phyloP scores from a whole-genome alignment of 2,888 invertebrate species.

The Diogma glabrata region DNA sequence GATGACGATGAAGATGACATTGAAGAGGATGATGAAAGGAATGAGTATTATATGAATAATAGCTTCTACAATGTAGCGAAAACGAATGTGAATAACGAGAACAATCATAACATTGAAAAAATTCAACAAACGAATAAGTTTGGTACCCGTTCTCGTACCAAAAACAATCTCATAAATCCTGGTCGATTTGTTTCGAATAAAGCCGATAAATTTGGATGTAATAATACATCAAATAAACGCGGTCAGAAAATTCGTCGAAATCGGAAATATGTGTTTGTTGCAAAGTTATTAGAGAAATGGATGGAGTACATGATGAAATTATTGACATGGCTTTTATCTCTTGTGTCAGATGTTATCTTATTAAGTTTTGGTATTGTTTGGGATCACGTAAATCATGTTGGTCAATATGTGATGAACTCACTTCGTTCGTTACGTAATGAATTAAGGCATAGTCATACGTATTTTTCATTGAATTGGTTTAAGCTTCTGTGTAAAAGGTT shows the following conservation, averaged over 20 bases:
- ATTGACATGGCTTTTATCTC: slow-evolving; percentile 63
- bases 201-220: neutral
- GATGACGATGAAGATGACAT: slow-evolving; percentile 8
- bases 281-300: slow-evolving; percentile 43
- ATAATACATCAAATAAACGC: slow-evolving; percentile 12
- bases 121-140: neutral
- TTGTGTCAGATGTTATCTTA: slow-evolving; percentile 67
- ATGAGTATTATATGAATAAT: slow-evolving; percentile 10
- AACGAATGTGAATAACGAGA: slow-evolving; percentile 24
- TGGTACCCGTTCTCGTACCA: neutral
- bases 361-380: slow-evolving; percentile 47
- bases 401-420: slow-evolving; percentile 10
- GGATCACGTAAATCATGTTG: slow-evolving; percentile 25
- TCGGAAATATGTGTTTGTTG: slow-evolving; percentile 40
- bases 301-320: slow-evolving; percentile 47
- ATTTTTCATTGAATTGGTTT: slow-evolving; percentile 33
- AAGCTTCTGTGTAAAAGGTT: slow-evolving; percentile 30
- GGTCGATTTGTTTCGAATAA: neutral
- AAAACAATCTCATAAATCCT: no score
- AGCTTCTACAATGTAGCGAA: slow-evolving; percentile 28
- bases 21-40: slow-evolving; percentile 6
- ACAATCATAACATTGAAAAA: slow-evolving; percentile 9
- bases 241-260: slow-evolving; percentile 29
- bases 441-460: slow-evolving; percentile 30
- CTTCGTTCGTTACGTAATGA: slow-evolving; percentile 23